Evolutionary conservation across 2,888 invertebrate genomes (phyloP).

Genomic region (Aplocera efformata): DNA sequence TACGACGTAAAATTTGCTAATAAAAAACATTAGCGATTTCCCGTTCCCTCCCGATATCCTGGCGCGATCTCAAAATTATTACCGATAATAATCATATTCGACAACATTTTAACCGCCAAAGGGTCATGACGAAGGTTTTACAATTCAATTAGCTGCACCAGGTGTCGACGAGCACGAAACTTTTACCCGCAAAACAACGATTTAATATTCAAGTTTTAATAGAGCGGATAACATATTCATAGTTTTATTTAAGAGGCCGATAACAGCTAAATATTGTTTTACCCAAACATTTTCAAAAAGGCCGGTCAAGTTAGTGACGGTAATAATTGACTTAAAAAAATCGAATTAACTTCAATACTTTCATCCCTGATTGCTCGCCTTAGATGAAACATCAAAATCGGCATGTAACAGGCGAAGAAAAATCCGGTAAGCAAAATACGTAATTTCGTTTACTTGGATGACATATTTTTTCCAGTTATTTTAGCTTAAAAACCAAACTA

Average conservation of each 20-base stretch:
- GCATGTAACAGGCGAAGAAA: too few relatives aligned
- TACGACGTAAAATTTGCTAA: constrained; percentile 12
- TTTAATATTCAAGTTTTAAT: constrained; percentile 63
- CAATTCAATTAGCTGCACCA: constrained; percentile 76
- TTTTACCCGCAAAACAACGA: constrained; percentile 50
- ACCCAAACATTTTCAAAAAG: too few relatives aligned
- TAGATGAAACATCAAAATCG: too few relatives aligned
- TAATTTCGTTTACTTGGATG: too few relatives aligned
- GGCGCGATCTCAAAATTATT: constrained; percentile 59
- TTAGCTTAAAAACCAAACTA: too few relatives aligned
- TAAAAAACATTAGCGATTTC: constrained; percentile 43
- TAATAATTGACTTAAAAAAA: too few relatives aligned
- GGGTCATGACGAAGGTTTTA: constrained; percentile 73
- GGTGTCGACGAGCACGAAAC: constrained; percentile 65
- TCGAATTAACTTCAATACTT: too few relatives aligned
- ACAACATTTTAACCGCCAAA: constrained; percentile 70
- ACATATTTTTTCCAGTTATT: too few relatives aligned
- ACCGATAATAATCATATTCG: constrained; percentile 69
- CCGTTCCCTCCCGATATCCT: constrained; percentile 46
- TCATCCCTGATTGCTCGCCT: too few relatives aligned
- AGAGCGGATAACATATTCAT: constrained; percentile 53
- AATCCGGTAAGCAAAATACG: too few relatives aligned
- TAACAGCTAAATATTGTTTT: too few relatives aligned
- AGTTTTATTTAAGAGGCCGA: constrained; percentile 48
- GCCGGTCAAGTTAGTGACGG: too few relatives aligned